phyloP scores from a whole-genome alignment of 2,888 invertebrate species.

The Aporophyla lueneburgensis region DNA sequence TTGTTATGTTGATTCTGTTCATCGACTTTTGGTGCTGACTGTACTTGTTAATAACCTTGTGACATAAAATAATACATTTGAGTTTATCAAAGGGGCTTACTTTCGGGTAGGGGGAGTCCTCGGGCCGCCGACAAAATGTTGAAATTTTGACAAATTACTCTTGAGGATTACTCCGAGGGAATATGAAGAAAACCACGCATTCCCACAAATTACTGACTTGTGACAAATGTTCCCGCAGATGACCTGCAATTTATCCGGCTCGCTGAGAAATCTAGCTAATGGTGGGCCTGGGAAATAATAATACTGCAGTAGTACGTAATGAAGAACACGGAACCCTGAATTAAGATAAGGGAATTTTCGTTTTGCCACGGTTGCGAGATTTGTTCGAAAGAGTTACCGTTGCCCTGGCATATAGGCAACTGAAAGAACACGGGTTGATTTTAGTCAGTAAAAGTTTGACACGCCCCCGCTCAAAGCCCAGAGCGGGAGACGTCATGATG shows the following conservation, averaged over 20 bases:
- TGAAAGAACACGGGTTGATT: too few species aligned
- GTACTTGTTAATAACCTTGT: constrained; percentile 63
- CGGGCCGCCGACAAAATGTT: constrained; percentile 74
- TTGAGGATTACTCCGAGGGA: constrained; percentile 81
- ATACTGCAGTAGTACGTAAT: constrained; percentile 52
- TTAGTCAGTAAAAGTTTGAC: too few species aligned
- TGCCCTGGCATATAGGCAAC: too few species aligned
- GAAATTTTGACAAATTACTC: constrained; percentile 86
- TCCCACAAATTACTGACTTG: constrained; percentile 83
- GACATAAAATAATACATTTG: constrained; percentile 76
- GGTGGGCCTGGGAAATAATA: constrained; percentile 69
- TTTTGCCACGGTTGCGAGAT: background rate
- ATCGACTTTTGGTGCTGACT: too few species aligned
- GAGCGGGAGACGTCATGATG: too few species aligned
- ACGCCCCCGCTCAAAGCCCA: too few species aligned
- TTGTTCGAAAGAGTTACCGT: too few species aligned
- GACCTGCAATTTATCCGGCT: constrained; percentile 79
- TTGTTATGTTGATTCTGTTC: too few species aligned
- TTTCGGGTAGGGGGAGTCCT: constrained; percentile 62
- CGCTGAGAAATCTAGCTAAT: constrained; percentile 75
- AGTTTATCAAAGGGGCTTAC: constrained; percentile 79
- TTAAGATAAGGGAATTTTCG: constrained; percentile 4
- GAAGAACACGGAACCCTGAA: constrained; percentile 35
- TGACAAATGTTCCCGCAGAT: constrained; percentile 81
- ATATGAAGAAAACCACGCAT: constrained; percentile 85